Percentiles rank a stretch among this genome's conserved stretches.
phyloP scores from a whole-genome alignment of 2,797 vertebrate species.

The Trachurus trachurus region DNA sequence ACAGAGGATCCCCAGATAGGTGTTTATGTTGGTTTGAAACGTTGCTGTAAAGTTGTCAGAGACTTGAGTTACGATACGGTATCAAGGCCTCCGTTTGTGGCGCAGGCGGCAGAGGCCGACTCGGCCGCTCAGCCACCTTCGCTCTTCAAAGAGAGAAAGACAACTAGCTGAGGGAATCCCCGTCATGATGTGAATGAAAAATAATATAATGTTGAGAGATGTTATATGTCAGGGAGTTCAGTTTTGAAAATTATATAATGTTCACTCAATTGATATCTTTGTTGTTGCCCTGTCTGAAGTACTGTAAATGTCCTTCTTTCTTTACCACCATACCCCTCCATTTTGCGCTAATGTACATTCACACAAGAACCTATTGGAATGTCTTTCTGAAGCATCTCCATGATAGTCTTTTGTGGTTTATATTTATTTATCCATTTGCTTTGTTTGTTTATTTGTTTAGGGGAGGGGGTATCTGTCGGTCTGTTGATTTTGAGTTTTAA shows the following conservation, averaged over 20 bases:
- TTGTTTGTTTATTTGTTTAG: constrained; percentile 57
- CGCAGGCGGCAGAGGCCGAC: constrained; percentile 11
- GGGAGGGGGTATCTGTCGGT: constrained; percentile 52
- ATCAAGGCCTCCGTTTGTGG: constrained; percentile 41
- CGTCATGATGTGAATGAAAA: constrained; percentile 78
- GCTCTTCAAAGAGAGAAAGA: constrained; percentile 48
- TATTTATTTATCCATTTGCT: constrained; percentile 70
- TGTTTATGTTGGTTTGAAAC: constrained; percentile 29
- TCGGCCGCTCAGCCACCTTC: constrained; percentile 29
- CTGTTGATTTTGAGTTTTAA: constrained; percentile 54
- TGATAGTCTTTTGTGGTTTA: constrained; percentile 69
- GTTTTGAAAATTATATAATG: constrained; percentile 76
- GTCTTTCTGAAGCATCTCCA: constrained; percentile 67
- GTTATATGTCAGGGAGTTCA: constrained; percentile 81
- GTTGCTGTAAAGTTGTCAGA: constrained; percentile 39
- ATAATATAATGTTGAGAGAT: constrained; percentile 73
- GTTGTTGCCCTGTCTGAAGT: constrained; percentile 81
- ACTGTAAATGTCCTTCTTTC: constrained; percentile 75
- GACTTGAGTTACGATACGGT: constrained; percentile 30
- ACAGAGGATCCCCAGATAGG: constrained; percentile 44
- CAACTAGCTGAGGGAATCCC: constrained; percentile 61
- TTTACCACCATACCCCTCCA: constrained; percentile 56
- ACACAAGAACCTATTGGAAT: constrained; percentile 74
- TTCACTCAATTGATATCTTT: constrained; percentile 76
- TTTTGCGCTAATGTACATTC: constrained; percentile 69